Base-by-base conservation (phyloP, 2,797 vertebrate genomes). In the Coluber constrictor region DNA sequence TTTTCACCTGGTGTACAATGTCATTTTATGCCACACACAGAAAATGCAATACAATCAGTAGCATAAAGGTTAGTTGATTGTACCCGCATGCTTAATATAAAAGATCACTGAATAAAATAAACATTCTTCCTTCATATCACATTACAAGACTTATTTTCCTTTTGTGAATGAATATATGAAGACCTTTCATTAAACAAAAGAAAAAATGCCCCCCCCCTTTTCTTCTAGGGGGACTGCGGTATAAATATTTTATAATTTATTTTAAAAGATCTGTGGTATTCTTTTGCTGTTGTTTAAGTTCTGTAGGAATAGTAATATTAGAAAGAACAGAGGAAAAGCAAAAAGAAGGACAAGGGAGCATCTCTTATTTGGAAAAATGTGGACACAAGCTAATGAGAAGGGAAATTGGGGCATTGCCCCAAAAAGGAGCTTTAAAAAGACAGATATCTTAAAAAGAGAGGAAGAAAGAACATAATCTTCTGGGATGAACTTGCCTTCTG, bases 51-150 rank as follows among this genome's bases (percentile, higher is more conserved):
- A 94, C 92, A 94, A 94, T 96, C 96, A 96, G 95, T 91, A 94
- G 93, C 93, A 93, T 57, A 96, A 95, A 96, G 95, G 95, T 95
- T 94, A 97, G 91, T 92, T 92, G 91, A 93, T 86, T 93, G 18
- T 23, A 56, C 54, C 89, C 47, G 89, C 8, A 57, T 90, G 16
- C 32, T 89, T 61, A 89, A 93, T 60, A 91, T 91, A 59, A 16
- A 56, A 54, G 4, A 47, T 93, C 93, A 93, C 93, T 95, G 11
- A 90, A 4, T 86, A 79, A 79, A 95, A 91, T 1, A 66, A 92
- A 90, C 88, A 89, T 90, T 92, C 89, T 59, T 70, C 93, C 92
- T 74, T 11, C 57, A 94, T 92, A 93, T 59, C 47, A 55, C 23
- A 63, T 18, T 87, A 86, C 91, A 92, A 94, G 27, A 15, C 27